Conservation (phyloP, 2,797 vertebrate species). For the Mus minutoides region DNA sequence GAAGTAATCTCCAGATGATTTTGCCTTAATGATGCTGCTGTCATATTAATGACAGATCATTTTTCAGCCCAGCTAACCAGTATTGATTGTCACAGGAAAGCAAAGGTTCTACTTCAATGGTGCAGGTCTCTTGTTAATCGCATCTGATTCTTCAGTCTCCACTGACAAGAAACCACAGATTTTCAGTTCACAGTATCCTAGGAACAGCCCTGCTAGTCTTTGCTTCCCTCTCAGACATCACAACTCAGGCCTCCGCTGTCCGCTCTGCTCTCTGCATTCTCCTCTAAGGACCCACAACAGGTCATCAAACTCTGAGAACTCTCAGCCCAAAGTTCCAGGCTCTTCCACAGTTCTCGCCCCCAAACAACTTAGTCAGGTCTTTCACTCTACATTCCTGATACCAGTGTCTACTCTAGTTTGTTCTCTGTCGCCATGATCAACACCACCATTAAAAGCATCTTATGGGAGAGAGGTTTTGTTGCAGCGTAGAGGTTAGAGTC, state of each 20-base stretch:
- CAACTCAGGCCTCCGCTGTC: neutral
- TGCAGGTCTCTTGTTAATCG: neutral
- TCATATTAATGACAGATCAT: neutral
- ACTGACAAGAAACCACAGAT: neutral
- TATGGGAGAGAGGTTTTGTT: neutral
- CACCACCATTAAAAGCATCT: too few species aligned
- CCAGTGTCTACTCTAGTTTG: neutral
- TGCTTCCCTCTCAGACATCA: neutral
- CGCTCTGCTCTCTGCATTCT: neutral
- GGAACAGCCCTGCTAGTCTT: neutral
- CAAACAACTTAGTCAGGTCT: neutral
- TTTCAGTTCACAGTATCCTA: neutral
- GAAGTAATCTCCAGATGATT: neutral
- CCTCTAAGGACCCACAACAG: neutral
- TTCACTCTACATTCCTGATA: neutral
- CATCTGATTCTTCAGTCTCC: neutral
- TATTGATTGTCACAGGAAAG: neutral
- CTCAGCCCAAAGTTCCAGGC: neutral
- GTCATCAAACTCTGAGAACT: neutral
- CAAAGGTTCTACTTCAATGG: neutral
- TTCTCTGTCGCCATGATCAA: neutral
- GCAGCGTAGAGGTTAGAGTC: neutral
- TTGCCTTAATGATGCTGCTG: neutral
- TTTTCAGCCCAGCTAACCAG: neutral
- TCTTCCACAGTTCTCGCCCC: neutral